Evolutionary conservation across 2,797 vertebrate genomes (phyloP).

Genomic region (Micropoecilia bifurca): DNA sequence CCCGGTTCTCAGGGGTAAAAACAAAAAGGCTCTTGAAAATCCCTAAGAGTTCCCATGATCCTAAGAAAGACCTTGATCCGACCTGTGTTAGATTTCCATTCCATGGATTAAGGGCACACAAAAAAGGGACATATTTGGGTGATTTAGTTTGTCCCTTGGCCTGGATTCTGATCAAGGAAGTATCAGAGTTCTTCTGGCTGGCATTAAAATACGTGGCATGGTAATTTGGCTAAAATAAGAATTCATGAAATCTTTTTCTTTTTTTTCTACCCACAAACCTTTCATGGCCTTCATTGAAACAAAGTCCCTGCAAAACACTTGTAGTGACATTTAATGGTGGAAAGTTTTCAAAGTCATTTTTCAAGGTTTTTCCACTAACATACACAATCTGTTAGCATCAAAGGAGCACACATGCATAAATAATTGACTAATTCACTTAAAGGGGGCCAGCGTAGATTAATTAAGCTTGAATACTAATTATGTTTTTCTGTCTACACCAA

Average conservation of each 20-base stretch:
- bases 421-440: slow-evolving; percentile 88
- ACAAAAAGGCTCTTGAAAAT: slow-evolving; percentile 95
- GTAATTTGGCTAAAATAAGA: slow-evolving; percentile 38
- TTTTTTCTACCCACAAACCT: slow-evolving; percentile 30
- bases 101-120: slow-evolving; percentile 87
- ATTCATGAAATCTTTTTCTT: slow-evolving; percentile 37
- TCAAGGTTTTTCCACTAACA: slow-evolving; percentile 77
- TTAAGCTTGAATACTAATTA: slow-evolving; percentile 88
- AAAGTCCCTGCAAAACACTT: slow-evolving; percentile 49
- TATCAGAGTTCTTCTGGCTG: slow-evolving; percentile 79
- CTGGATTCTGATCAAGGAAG: slow-evolving; percentile 71
- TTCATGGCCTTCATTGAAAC: slow-evolving; percentile 54
- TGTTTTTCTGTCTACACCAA: slow-evolving; percentile 84
- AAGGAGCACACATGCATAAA: slow-evolving; percentile 88
- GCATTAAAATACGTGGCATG: slow-evolving; percentile 49
- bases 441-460: slow-evolving; percentile 86
- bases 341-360: slow-evolving; percentile 83
- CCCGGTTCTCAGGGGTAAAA: slow-evolving; percentile 86
- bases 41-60: slow-evolving; percentile 91
- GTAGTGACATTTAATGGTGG: slow-evolving; percentile 86
- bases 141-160: slow-evolving; percentile 80
- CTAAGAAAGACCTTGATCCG: slow-evolving; percentile 86
- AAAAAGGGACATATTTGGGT: slow-evolving; percentile 86
- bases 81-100: slow-evolving; percentile 88
- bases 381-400: slow-evolving; percentile 87